Conservation (phyloP, 2,888 invertebrate genomes). For the Andrena haemorrhoa region DNA sequence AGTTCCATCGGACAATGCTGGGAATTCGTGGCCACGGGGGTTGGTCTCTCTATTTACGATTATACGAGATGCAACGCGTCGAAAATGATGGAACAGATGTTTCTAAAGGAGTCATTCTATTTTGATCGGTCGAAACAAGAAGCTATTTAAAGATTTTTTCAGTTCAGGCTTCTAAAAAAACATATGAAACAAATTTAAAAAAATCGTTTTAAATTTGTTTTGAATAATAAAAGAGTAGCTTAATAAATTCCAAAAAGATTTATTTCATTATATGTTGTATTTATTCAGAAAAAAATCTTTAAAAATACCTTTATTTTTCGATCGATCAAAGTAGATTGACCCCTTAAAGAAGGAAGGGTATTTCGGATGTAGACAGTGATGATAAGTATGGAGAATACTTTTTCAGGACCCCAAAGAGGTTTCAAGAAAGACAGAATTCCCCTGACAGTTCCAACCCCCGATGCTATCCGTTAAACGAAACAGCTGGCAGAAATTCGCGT, state of each 20-base stretch:
- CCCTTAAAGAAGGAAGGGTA: background rate
- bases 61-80: background rate
- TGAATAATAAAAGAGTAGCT: too few relatives aligned
- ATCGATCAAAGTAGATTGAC: too few relatives aligned
- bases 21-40: background rate
- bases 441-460: background rate
- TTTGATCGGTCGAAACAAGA: too few relatives aligned
- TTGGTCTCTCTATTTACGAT: background rate
- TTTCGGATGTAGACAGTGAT: background rate
- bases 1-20: background rate
- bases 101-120: background rate
- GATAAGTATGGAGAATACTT: background rate
- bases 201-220: too few relatives aligned
- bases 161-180: too few relatives aligned
- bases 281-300: too few relatives aligned
- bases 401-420: background rate
- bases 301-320: too few relatives aligned
- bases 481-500: slow-evolving; percentile 10
- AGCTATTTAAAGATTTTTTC: too few relatives aligned
- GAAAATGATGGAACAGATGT: background rate
- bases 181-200: too few relatives aligned
- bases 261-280: too few relatives aligned
- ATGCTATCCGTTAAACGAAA: background rate
- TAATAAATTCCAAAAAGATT: too few relatives aligned
- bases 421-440: background rate